A percentile compares a stretch with the other conserved stretches of the same genome.
phyloP scores from a whole-genome alignment of 2,888 invertebrate genomes.

The Ormyrus nitidulus region DNA sequence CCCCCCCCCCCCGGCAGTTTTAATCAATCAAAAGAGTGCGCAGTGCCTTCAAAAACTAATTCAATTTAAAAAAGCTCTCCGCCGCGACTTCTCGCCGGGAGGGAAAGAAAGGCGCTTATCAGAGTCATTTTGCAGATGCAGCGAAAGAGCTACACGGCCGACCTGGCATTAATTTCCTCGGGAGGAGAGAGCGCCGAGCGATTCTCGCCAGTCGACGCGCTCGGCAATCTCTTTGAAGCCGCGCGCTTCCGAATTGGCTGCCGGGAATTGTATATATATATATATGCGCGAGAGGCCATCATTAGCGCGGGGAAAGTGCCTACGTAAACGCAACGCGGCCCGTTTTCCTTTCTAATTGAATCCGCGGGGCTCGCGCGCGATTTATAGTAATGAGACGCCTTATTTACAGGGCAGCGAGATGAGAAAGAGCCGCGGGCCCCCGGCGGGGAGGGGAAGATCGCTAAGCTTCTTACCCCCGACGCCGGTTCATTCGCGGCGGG shows the following conservation, averaged over 20 bases:
- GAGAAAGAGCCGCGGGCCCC: slow-evolving; percentile 58
- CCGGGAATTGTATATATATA: slow-evolving; percentile 13
- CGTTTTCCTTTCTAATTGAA: slow-evolving; percentile 60
- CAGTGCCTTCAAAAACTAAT: too few species aligned
- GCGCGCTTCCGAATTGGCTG: slow-evolving; percentile 25
- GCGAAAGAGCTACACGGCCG: not conserved
- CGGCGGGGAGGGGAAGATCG: slow-evolving; percentile 61
- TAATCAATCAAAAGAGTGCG: too few species aligned
- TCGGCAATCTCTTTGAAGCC: slow-evolving; percentile 42
- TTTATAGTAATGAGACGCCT: slow-evolving; percentile 65
- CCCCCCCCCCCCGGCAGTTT: too few species aligned
- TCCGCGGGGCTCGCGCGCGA: slow-evolving; percentile 57
- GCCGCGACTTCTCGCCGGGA: not conserved
- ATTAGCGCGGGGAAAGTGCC: slow-evolving; percentile 41
- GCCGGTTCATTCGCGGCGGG: slow-evolving; percentile 25
- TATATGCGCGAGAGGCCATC: slow-evolving; percentile 14
- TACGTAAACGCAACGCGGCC: slow-evolving; percentile 37
- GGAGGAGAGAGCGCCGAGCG: not conserved
- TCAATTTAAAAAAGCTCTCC: not conserved
- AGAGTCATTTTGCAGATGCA: too few species aligned
- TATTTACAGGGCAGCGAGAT: slow-evolving; percentile 62
- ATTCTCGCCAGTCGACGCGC: slow-evolving; percentile 20
- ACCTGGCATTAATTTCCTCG: slow-evolving; percentile 44
- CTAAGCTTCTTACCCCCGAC: slow-evolving; percentile 63
- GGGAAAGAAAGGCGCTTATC: not conserved